These are phyloP conservation scores for Tetramorium simillimum DNA, from an alignment of 1,140 invertebrate genomes.

Conservation along the genomic window DNA sequence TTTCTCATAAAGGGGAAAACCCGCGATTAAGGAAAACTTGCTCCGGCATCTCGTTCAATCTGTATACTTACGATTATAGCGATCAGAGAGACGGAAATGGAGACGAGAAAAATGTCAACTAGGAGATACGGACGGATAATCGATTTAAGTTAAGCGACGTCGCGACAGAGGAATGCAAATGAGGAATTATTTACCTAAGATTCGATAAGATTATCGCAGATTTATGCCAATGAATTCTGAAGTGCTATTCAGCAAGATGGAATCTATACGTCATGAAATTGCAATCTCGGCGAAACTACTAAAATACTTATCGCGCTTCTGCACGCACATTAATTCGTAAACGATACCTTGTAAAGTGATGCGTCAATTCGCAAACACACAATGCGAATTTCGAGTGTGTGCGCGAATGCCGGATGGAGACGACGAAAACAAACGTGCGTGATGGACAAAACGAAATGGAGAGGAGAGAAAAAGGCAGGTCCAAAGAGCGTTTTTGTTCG, in stretches of 20 bases:
- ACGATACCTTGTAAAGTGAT: background rate
- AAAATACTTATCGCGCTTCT: background rate
- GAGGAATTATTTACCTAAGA: slow-evolving; percentile 34
- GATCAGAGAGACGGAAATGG: slow-evolving; percentile 28
- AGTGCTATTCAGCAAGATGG: background rate
- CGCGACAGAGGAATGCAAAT: background rate
- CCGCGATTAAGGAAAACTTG: slow-evolving; percentile 52
- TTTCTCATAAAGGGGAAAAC: slow-evolving; percentile 56
- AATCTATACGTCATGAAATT: slow-evolving; percentile 22
- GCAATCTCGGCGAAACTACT: background rate
- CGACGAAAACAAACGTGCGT: background rate
- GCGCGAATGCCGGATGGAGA: background rate
- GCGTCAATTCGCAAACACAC: background rate
- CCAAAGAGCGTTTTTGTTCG: slow-evolving; percentile 26
- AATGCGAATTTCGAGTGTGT: slow-evolving; percentile 18
- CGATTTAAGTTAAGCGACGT: slow-evolving; percentile 12
- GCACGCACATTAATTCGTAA: background rate
- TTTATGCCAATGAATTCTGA: slow-evolving; percentile 22
- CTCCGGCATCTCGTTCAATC: slow-evolving; percentile 6
- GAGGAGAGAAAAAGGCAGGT: slow-evolving; percentile 45
- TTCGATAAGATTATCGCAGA: slow-evolving; percentile 33
- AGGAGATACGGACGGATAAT: background rate
- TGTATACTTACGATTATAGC: slow-evolving; percentile 6
- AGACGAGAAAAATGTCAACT: slow-evolving; percentile 33
- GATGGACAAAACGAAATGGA: slow-evolving; percentile 60